phyloP scores from a whole-genome alignment of 2,888 invertebrate species.

The Agonopterix heracliana region DNA sequence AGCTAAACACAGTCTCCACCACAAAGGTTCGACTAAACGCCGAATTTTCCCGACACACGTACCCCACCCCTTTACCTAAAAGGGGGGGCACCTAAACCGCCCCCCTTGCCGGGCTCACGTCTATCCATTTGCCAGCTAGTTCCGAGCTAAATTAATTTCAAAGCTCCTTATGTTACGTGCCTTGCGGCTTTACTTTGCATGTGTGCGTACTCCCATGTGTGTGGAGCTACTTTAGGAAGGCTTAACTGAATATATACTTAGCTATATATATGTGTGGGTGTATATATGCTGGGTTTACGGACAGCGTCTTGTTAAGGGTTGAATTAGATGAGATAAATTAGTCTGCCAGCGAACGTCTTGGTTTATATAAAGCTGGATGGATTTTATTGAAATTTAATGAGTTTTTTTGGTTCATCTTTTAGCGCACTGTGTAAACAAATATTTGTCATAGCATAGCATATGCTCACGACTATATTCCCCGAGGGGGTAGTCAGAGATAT shows the following conservation, averaged over 20 bases:
- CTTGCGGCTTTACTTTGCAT: constrained; percentile 67
- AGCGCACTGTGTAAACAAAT: too few species aligned
- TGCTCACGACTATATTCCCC: too few species aligned
- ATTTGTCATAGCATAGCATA: too few species aligned
- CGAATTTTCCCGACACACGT: constrained; percentile 60
- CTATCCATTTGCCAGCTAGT: constrained; percentile 77
- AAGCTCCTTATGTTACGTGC: constrained; percentile 77
- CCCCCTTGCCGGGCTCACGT: constrained; percentile 62
- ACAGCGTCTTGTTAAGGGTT: constrained; percentile 63
- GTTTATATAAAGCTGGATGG: too few species aligned
- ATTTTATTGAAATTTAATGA: too few species aligned
- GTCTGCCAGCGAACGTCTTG: constrained; percentile 37
- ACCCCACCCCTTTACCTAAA: constrained; percentile 23
- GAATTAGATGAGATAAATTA: constrained; percentile 71
- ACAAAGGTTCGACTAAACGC: constrained; percentile 72
- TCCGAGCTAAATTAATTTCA: constrained; percentile 77
- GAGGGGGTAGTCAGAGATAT: too few species aligned
- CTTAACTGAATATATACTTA: constrained; percentile 57
- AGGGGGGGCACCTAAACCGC: constrained; percentile 30
- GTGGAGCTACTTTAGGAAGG: constrained; percentile 62
- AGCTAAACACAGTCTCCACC: constrained; percentile 24
- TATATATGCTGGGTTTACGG: constrained; percentile 48
- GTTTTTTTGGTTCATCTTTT: too few species aligned
- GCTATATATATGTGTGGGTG: constrained; percentile 28
- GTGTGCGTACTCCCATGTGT: constrained; percentile 35